Conservation (phyloP, 2,797 vertebrate species). For the Pseudochaenichthys georgianus region DNA sequence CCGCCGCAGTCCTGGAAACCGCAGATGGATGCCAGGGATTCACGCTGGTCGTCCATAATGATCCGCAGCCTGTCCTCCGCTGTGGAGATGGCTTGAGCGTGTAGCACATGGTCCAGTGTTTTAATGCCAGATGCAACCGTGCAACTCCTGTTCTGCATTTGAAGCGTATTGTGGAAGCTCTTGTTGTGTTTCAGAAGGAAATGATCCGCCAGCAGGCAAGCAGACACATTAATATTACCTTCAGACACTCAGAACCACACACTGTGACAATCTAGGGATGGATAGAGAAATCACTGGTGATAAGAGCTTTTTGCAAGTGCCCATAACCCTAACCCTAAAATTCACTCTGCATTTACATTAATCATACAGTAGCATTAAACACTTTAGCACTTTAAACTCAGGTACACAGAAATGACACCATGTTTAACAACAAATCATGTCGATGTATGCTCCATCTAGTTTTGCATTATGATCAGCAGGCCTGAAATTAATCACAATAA, state of each 20-base stretch:
- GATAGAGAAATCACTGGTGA: background rate
- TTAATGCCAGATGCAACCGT: conserved; percentile 72
- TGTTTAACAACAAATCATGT: background rate
- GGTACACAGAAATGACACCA: background rate
- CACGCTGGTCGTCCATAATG: conserved; percentile 75
- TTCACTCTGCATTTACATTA: background rate
- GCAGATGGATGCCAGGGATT: conserved; percentile 55
- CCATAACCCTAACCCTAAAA: conserved; percentile 2
- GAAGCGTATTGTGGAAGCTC: conserved; percentile 36
- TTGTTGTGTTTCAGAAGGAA: conserved; percentile 49
- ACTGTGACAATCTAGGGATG: conserved; percentile 4
- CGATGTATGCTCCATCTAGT: conserved; percentile 3
- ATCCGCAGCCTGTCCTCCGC: conserved; percentile 68
- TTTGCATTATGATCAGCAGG: conserved; percentile 6
- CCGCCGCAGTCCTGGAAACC: conserved; percentile 33
- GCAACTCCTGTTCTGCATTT: conserved; percentile 64
- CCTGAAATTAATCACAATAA: conserved; percentile 4
- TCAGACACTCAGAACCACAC: conserved; percentile 17
- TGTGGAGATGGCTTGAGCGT: conserved; percentile 60
- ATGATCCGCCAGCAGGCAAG: conserved; percentile 57
- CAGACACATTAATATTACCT: conserved; percentile 45
- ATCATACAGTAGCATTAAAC: background rate
- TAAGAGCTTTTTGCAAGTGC: background rate
- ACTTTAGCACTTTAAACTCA: background rate
- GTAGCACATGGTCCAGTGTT: conserved; percentile 68